Evolutionary conservation across 1,140 invertebrate species (phyloP), one percentile per base, ranked within the genome.

Genomic region (Psix sp.): DNA sequence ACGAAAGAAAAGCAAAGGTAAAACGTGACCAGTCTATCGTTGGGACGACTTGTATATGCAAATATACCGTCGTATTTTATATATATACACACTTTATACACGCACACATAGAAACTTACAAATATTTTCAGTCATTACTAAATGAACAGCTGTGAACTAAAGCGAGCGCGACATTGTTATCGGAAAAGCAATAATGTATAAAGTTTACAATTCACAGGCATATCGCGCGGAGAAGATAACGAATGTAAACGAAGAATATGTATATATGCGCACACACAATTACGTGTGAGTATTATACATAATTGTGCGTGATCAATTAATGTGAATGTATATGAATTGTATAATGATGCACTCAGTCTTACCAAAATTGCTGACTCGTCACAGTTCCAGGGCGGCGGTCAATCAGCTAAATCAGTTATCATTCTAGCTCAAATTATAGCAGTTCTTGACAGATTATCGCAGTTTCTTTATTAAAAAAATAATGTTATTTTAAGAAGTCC

Each of bases 181-280:
- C 81, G 82, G 83, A 80, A 83, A 87, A 86, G 84, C 85, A 86
- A 87, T 85, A 87, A 86, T 85, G 84, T 85, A 85, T 80, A 78
- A 84, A 86, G 78, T 86, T 84, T 83, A 83, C 73, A 83, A 82
- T 83, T 78, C 77, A 70, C 74, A 76, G 76, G 76, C 80, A 81
- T 63, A 74, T 75, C 77, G 78, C 72, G 77, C 76, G 76, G 59
- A 51, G 46, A 66, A 74, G 66, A 79, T 76, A 77, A 77, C 74
- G 62, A 77, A 77, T 82, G 75, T 82, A 79, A 80, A 83, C 79
- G 74, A 80, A 79, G 74, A 70, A 77, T 77, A 80, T 74, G 77
- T 46, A 77, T 77, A 52, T 68, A 57, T 35, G 26, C 31, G 74
- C 57, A 72, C 43, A 66, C 49, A 40, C n/a, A 17, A 7, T 7